These are phyloP conservation scores for Ginglymostoma cirratum DNA, from an alignment of 2,113 vertebrate species.

Conservation along the genomic window DNA sequence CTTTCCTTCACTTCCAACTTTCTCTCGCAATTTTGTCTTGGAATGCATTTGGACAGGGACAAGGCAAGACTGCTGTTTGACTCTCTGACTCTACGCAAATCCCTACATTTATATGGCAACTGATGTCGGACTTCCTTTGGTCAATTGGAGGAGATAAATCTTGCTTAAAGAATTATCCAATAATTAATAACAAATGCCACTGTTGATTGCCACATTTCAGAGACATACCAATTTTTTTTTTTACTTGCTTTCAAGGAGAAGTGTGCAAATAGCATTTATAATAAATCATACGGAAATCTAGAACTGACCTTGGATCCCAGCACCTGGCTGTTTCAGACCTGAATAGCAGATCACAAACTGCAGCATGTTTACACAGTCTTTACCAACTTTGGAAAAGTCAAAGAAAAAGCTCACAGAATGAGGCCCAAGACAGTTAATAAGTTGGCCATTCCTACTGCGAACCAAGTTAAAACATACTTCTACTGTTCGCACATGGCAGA, in stretches of 20 bases:
- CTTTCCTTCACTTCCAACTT: neutral
- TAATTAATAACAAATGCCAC: neutral
- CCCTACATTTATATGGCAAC: neutral
- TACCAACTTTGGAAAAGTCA: neutral
- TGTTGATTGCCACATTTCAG: neutral
- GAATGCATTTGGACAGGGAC: neutral
- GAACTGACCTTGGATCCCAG: neutral
- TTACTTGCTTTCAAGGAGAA: neutral
- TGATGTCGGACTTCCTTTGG: neutral
- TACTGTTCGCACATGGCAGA: neutral
- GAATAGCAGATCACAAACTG: neutral
- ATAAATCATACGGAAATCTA: neutral
- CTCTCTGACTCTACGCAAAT: neutral
- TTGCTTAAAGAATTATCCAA: neutral
- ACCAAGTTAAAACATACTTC: neutral
- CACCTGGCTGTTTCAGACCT: too few relatives aligned
- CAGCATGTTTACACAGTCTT: neutral
- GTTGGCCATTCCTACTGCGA: neutral
- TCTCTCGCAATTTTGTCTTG: neutral
- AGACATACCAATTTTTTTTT: neutral
- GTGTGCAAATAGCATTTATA: neutral
- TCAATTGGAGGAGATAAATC: neutral
- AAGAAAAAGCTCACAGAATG: neutral
- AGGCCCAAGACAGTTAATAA: neutral
- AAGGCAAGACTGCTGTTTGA: neutral